Base-by-base conservation (phyloP, 2,797 vertebrate genomes). In the Chiropotes sagulatus region DNA sequence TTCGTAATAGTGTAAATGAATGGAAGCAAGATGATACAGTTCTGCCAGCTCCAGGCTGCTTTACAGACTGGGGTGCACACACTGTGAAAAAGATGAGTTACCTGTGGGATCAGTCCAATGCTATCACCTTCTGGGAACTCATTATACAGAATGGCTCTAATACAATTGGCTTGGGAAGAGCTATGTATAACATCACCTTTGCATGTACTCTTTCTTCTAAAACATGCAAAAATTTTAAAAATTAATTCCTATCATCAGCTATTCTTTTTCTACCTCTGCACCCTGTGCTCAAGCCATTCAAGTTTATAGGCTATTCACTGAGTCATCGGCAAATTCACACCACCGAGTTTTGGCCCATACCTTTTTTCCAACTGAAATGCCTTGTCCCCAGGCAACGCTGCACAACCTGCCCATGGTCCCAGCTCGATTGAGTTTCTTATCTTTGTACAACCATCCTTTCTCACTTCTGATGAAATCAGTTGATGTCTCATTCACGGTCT, bases 11-110 rank as follows among this genome's bases (percentile, higher is more conserved):
- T 12, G 24, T 70, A 26, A 75, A 88, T 24, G 26, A 19, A 11
- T 15, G 28, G 78, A 10, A 36, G 3, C 46, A 54, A 78, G 52
- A 78, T 11, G 11, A 17, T 26, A 41, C 2, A 57, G 1, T 9
- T 72, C 48, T 52, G 17, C 7, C 7, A 13, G 50, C 36, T 80
- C 24, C 28, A 28, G 44, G 36, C 39, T 70, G 14, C 58, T 67
- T 13, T 54, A 19, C 2, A 24, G 1, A 4, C 30, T 54, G 19
- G 2, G 7, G 1, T 9, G 1, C 41, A 57, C 28, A 22, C 36
- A 12, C 33, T 13, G 0, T 5, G 8, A 28, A 20, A 20, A 52
- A 11, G 10, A 12, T 13, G 7, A 30, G 14, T 3, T 44, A 24
- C 19, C 82, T 6, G 1, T 1, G 24, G 24, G 7, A 26, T 79